Base-by-base conservation (phyloP, 1,140 invertebrate species). In the Drosophila repleta region DNA sequence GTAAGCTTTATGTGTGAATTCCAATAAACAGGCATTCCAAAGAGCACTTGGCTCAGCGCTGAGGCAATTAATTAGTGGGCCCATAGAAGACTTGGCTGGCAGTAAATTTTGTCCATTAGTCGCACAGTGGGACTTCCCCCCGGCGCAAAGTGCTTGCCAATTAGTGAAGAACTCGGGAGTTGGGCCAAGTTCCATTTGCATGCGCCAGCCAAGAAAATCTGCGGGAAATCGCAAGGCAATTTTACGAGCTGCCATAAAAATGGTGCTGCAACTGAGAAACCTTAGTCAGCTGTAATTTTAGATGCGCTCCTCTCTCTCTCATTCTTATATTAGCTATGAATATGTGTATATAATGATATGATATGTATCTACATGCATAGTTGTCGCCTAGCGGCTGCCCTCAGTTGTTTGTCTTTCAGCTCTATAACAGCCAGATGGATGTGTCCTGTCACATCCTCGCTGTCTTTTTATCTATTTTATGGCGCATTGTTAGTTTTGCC, bases 51-150 rank as follows among this genome's bases (percentile, higher is more conserved):
- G 18, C 49, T 56, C 65, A 35, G 29, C 17, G 45, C 32, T 24
- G 17, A 24, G 52, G 18, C 43, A 66, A 49, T 57, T 58, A 66
- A 71, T 71, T 73, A 73, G 63, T 73, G 26, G 58, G 56, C 52
- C 76, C 56, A 77, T 69, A 67, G 70, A 65, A 78, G 78, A 71
- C 60, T 64, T 78, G 43, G 70, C 18, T 67, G 82, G 70, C 66
- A 29, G 78, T 87, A 87, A 87, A 83, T 89, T 83, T 71, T 68
- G 65, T 79, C 79, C 83, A 88, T 88, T 88, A 88, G 84, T 73
- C 70, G 58, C 83, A 69, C 83, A 88, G 83, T 88, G 79, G 83
- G 83, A 79, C 68, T 83, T 88, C 83, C 17, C 32, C 32, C 74
- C 49, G 62, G 49, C 74, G 75, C 77, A 83, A 87, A 88, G 83